Base-by-base conservation (phyloP, 1,140 invertebrate species). In the Wiebesia pumilae region DNA sequence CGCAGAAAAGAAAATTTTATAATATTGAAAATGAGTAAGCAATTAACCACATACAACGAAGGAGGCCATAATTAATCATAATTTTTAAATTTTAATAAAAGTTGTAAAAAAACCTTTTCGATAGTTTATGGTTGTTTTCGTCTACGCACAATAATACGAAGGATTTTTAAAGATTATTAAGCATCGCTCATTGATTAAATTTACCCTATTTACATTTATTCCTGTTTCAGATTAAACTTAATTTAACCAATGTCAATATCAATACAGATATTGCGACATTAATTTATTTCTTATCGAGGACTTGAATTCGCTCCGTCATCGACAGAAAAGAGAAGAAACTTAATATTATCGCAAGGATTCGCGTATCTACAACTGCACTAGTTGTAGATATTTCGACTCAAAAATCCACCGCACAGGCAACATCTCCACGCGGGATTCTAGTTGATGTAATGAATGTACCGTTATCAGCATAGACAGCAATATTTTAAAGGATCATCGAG, bases 331-430 rank as follows among this genome's bases (percentile, higher is more conserved):
- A 24, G 71, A 33, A 12, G 9, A 43, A 43, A 12, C 38, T 75
- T 24, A 4, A 43, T 14, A 19, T 71, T 33, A 71, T 71, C 19
- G 69, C 6, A 71, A 24, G 58, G 58, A 62, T 62, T 62, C 14
- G 58, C 58, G 6, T 3, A 54, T 2, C 51, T 54, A 47, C 51
- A 30, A 67, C 14, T 16, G 47, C 47, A 79, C 14, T 58, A 58
- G 47, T 79, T 47, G 43, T n/a, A 35, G 77, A 54, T 35, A 79
- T 58, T 79, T 79, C 35, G 35, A 79, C n/a, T 33, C n/a, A 33
- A 43, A 79, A 79, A 58, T 33, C 58, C 24, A 14, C 58, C 58
- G 21, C 58, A 62, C 51, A 21, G 7, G 19, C 51, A 54, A 54
- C 2, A 27, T 62, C 24, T 62, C 58, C 27, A 27, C 24, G 24